Conservation (phyloP, 2,888 invertebrate species). For the Cryptophagus acutangulus region DNA sequence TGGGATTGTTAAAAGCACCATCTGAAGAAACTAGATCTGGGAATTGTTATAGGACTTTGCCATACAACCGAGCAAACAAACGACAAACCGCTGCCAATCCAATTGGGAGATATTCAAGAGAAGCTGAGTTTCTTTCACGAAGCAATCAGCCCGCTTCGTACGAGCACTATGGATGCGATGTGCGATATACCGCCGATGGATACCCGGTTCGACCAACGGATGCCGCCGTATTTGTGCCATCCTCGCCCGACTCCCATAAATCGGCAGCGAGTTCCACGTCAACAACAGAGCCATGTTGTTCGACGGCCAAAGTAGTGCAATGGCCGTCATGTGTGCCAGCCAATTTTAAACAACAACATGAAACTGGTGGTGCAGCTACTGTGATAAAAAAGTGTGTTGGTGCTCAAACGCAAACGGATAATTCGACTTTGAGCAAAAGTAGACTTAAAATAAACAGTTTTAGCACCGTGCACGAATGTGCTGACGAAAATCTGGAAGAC, state of each 20-base stretch:
- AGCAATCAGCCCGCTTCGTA: constrained; percentile 45
- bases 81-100: constrained; percentile 53
- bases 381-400: constrained; percentile 52
- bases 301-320: constrained; percentile 15
- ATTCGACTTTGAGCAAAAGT: no score
- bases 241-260: constrained; percentile 23
- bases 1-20: constrained; percentile 60
- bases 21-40: constrained; percentile 25
- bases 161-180: constrained; percentile 55
- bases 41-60: constrained; percentile 70
- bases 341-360: constrained; percentile 31
- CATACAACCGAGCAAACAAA: constrained; percentile 63
- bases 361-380: constrained; percentile 16
- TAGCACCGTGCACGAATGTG: no score
- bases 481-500: no score
- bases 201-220: constrained; percentile 56
- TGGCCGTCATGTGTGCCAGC: constrained; percentile 53
- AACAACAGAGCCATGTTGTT: constrained; percentile 15
- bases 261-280: constrained; percentile 21
- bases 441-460: no score
- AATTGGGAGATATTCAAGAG: constrained; percentile 54
- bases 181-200: constrained; percentile 75
- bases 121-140: constrained; percentile 57
- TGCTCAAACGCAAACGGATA: constrained; percentile 55
- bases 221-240: constrained; percentile 47